Conservation (phyloP, 2,113 vertebrate genomes). For the Protobothrops flavoviridis region DNA sequence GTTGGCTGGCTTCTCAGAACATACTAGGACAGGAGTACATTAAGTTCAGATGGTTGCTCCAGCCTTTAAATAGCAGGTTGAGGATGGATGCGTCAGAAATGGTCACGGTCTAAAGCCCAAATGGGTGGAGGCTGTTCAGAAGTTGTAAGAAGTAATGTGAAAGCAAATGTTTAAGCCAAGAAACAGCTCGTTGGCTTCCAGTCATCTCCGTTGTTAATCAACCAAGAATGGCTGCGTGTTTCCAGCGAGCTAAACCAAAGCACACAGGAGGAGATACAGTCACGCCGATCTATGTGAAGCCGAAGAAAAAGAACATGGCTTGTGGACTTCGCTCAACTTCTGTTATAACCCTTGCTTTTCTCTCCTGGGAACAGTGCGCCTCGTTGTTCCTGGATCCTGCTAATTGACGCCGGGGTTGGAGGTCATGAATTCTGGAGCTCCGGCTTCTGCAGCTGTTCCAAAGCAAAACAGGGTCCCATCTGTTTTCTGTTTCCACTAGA, state of each 20-base stretch:
- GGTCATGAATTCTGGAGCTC: not conserved
- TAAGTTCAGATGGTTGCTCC: not conserved
- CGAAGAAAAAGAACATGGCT: not conserved
- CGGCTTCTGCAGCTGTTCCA: not conserved
- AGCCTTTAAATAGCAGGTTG: not conserved
- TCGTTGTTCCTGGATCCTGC: not conserved
- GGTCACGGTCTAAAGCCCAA: not conserved
- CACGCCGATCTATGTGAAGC: not conserved
- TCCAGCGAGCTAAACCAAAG: not conserved
- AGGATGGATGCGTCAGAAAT: not conserved
- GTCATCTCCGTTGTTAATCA: not conserved
- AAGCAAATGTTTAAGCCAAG: not conserved
- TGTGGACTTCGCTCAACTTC: not conserved
- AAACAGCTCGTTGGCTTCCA: not conserved
- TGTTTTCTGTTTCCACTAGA: conserved; percentile 15
- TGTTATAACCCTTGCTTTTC: not conserved
- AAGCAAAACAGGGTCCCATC: conserved; percentile 5
- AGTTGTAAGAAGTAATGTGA: not conserved
- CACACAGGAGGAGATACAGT: not conserved
- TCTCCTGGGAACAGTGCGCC: not conserved
- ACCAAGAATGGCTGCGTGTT: not conserved
- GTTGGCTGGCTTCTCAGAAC: not conserved
- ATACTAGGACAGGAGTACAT: not conserved
- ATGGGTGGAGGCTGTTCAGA: not conserved
- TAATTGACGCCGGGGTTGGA: not conserved